A percentile compares a stretch with the other conserved stretches of the same genome.
These are phyloP conservation scores for Neotoma lepida DNA, from an alignment of 2,113 vertebrate species.

Conservation along the genomic window DNA sequence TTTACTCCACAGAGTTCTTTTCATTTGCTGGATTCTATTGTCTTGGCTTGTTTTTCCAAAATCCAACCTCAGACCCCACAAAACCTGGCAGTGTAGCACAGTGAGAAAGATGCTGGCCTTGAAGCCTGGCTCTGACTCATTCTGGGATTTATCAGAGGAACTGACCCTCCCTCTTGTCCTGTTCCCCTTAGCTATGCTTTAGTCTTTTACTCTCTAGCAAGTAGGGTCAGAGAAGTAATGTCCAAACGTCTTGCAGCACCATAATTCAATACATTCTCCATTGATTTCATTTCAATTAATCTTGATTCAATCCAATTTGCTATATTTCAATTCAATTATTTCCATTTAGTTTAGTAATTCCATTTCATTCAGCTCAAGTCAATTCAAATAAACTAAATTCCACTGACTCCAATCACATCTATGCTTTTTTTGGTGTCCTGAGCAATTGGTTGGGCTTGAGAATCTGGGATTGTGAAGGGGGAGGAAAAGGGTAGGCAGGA, in stretches of 20 bases:
- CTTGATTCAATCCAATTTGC: conserved; percentile 72
- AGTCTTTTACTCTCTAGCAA: neutral
- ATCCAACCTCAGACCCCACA: neutral
- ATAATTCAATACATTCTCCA: conserved; percentile 65
- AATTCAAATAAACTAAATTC: conserved; percentile 76
- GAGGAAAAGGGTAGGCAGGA: neutral
- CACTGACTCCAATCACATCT: conserved; percentile 61
- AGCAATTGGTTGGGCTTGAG: conserved; percentile 47
- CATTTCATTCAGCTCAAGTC: conserved; percentile 73
- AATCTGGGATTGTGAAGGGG: neutral
- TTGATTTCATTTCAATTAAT: conserved; percentile 78
- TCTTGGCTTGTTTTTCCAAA: neutral
- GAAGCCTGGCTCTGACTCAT: neutral
- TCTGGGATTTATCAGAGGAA: conserved; percentile 1
- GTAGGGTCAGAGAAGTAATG: neutral
- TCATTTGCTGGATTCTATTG: neutral
- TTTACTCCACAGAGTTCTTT: neutral
- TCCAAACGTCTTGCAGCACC: conserved; percentile 20
- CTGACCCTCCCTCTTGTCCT: neutral
- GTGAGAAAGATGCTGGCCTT: neutral
- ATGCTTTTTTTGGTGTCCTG: conserved; percentile 50
- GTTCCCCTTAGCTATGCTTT: neutral
- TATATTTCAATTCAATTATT: conserved; percentile 81
- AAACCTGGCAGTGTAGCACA: neutral
- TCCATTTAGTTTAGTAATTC: conserved; percentile 80